Evolutionary conservation across 1,140 invertebrate genomes (phyloP).

Genomic region (Mya arenaria): DNA sequence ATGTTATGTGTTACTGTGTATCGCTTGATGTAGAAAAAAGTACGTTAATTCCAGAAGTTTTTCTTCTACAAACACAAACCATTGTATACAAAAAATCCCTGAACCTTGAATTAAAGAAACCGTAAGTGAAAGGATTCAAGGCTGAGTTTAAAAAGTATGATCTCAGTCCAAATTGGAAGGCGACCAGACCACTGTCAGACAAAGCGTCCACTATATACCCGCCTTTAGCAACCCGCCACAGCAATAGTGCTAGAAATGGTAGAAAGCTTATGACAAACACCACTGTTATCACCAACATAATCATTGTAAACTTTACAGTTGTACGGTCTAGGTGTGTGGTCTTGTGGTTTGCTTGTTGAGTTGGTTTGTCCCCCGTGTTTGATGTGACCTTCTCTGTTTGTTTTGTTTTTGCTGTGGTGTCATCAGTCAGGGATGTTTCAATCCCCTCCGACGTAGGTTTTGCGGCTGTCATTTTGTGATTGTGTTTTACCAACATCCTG

Average conservation of each 20-base stretch:
- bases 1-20: no score
- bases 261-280: constrained; percentile 49
- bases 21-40: no score
- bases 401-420: no score
- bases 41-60: no score
- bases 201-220: constrained; percentile 16
- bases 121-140: constrained; percentile 59
- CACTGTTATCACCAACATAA: constrained; percentile 46
- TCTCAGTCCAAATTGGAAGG: constrained; percentile 60
- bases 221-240: neutral
- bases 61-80: neutral
- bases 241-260: constrained; percentile 6
- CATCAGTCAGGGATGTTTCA: neutral
- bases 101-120: constrained; percentile 45
- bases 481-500: constrained; percentile 4
- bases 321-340: neutral
- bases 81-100: neutral
- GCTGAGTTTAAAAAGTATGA: constrained; percentile 62
- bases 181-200: constrained; percentile 43
- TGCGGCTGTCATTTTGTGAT: neutral
- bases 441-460: neutral
- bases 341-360: neutral
- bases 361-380: no score
- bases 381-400: no score
- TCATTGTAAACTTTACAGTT: constrained; percentile 31